phyloP scores from a whole-genome alignment of 2,113 vertebrate species.

The Bombycilla garrulus region DNA sequence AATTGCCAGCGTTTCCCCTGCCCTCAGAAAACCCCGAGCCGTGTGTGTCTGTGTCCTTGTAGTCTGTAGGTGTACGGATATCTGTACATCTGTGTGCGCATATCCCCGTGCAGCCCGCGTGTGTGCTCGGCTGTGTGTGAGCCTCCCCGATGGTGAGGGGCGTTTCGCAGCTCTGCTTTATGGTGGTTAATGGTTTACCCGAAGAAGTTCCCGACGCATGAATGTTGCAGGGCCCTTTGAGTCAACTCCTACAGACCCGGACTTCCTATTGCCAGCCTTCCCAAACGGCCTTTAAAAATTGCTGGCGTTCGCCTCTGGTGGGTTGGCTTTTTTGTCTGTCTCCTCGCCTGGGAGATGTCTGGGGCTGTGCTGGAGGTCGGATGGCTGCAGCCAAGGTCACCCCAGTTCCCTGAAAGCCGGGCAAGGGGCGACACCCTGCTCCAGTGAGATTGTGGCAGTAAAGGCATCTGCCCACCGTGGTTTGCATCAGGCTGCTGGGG shows the following conservation, averaged over 20 bases:
- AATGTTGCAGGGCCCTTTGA: neutral
- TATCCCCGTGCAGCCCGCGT: neutral
- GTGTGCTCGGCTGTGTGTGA: neutral
- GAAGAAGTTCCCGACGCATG: slow-evolving; percentile 11
- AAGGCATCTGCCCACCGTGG: neutral
- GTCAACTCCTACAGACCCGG: neutral
- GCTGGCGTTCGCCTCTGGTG: neutral
- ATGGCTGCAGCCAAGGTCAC: neutral
- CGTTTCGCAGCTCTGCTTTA: neutral
- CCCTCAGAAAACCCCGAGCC: neutral
- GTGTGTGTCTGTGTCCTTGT: neutral
- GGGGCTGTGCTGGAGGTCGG: neutral
- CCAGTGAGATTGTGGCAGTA: neutral
- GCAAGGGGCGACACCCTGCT: neutral
- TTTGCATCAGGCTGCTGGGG: neutral
- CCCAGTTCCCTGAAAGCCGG: neutral
- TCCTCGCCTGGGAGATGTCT: neutral
- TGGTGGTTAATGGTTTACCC: slow-evolving; percentile 54
- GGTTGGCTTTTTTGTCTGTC: neutral
- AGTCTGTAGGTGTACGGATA: rapidly evolving
- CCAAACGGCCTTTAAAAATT: neutral
- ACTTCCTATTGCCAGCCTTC: neutral
- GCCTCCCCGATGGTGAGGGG: neutral
- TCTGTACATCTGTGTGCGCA: rapidly evolving
- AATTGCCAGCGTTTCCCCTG: neutral